These are phyloP conservation scores for Chondrilla cf. caribensis DNA, from an alignment of 37 sponge, comb jelly and placozoan species.

Conservation along the genomic window DNA sequence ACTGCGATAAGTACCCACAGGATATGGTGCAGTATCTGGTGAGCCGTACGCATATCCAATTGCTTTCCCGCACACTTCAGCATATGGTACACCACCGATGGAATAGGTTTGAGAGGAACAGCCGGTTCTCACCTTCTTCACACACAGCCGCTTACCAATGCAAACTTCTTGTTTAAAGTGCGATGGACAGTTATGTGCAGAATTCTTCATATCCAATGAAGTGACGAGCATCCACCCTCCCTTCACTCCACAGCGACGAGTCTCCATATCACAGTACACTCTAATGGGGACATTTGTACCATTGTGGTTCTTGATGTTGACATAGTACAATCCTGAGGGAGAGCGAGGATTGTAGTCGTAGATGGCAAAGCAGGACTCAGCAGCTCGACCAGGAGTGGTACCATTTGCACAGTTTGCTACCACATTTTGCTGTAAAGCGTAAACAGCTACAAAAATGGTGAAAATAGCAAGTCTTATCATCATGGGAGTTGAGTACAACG, in stretches of 20 bases:
- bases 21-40: neutral
- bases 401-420: neutral
- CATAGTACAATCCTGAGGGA: neutral
- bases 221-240: neutral
- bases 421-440: too few relatives aligned
- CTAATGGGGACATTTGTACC: neutral
- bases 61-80: neutral
- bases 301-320: neutral
- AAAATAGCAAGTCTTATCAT: too few relatives aligned
- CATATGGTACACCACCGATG: neutral
- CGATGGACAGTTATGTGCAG: neutral
- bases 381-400: neutral
- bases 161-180: neutral
- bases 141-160: neutral
- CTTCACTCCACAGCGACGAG: neutral
- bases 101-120: neutral
- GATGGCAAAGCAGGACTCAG: neutral
- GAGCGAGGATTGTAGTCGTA: neutral
- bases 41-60: neutral
- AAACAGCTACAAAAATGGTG: too few relatives aligned
- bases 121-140: neutral
- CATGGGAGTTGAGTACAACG: too few relatives aligned
- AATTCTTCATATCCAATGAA: neutral
- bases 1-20: neutral
- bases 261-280: neutral